Base-by-base conservation (phyloP, 2,888 invertebrate genomes). In the Orthosia cruda region DNA sequence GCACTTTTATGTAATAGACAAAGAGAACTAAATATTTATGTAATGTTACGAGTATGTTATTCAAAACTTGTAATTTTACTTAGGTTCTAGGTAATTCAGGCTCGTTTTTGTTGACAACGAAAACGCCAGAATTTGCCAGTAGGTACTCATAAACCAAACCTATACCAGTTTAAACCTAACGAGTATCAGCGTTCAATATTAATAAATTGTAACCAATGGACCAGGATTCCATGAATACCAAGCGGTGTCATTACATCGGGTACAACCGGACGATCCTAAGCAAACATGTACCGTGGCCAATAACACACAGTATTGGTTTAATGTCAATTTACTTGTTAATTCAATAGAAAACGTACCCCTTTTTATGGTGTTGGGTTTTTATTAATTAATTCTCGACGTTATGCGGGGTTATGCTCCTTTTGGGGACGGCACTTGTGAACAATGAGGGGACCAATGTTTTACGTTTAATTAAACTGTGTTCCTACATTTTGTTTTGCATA, bases 261-360 rank as follows among this genome's bases (percentile, higher is more conserved):
- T 65, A 75, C 81, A 74, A 83, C 81, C 86, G 84, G 70, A 75
- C 81, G 76, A 83, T 84, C 86, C 86, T 86, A 83, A 86, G 80
- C 32, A 86, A 86, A 86, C 81, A 79, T 71, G 71, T 79, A 77
- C 67, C 69, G 63, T 75, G 63, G 59, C 84, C 69, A 86, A 86
- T 86, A 86, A 83, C 65, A 82, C 77, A 77, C 76, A 80, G 70
- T 78, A 86, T 84, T 84, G 83, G 75, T 86, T 74, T 73, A 77
- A 86, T 86, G 83, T 81, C 84, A 73, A 84, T 86, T 83, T 59
- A 71, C 71, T 80, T 76, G 80, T 86, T 84, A 86, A 86, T 86
- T 86, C 75, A 84, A 86, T 84, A 80, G 49, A 83, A 86, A 79
- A 66, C 40, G 13, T 65, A 78, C 77, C 73, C 76, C 75, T 80